Percentiles rank a stretch among this genome's conserved stretches.
These are phyloP conservation scores for Drosophila cardini DNA, from an alignment of 1,140 invertebrate genomes.

Conservation along the genomic window DNA sequence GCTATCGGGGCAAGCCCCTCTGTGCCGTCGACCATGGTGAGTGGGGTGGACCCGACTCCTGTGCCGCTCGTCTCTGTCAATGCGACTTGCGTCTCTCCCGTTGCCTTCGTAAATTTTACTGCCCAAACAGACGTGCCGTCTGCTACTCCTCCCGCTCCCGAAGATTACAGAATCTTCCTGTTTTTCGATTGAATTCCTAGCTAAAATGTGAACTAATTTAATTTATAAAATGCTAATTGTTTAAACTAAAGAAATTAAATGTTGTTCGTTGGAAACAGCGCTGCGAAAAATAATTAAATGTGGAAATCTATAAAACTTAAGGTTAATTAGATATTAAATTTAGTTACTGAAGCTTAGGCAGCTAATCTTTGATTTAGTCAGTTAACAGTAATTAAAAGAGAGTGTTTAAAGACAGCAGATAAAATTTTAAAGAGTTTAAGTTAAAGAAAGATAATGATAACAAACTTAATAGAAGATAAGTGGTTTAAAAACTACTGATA, in stretches of 20 bases:
- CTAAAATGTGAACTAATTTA: neutral
- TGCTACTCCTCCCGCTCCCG: conserved; percentile 90
- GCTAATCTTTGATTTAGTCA: too few species aligned
- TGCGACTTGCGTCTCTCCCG: conserved; percentile 93
- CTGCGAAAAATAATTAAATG: too few species aligned
- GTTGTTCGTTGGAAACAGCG: too few species aligned
- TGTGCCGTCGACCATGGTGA: conserved; percentile 90
- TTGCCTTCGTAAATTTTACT: conserved; percentile 91
- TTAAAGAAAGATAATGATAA: too few species aligned
- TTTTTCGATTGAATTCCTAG: conserved; percentile 57
- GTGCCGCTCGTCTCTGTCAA: conserved; percentile 92
- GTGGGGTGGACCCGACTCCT: conserved; percentile 87
- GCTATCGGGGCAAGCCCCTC: conserved; percentile 90
- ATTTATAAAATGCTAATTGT: neutral
- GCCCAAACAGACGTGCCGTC: conserved; percentile 89
- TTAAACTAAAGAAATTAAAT: neutral
- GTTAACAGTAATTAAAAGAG: too few species aligned
- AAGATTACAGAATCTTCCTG: conserved; percentile 90
- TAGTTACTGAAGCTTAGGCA: too few species aligned
- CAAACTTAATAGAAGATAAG: too few species aligned
- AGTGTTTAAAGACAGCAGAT: too few species aligned
- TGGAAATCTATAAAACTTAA: too few species aligned
- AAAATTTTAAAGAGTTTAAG: too few species aligned
- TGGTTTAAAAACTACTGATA: too few species aligned
- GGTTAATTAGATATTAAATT: too few species aligned